Evolutionary conservation across 2,888 invertebrate species (phyloP).

Genomic region (Drosophila mulleri): DNA sequence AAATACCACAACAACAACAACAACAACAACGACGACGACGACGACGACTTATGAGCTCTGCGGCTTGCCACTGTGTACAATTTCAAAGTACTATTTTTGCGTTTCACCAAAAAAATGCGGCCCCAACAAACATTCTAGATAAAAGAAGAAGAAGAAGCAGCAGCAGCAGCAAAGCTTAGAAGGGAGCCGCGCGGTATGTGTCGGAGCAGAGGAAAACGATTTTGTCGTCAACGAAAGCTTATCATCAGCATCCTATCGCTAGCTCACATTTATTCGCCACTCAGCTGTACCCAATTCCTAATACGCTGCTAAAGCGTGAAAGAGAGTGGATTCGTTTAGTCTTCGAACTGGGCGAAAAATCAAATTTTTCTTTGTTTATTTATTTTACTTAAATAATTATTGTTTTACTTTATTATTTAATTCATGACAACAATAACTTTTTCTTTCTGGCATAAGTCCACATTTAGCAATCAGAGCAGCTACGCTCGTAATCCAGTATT

Average conservation of each 20-base stretch:
- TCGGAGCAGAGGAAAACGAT: slow-evolving; percentile 60
- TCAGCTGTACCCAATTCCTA: not conserved
- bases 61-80: slow-evolving; percentile 69
- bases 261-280: slow-evolving; percentile 3
- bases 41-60: slow-evolving; percentile 45
- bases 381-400: not conserved
- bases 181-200: not conserved
- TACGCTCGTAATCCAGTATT: no score
- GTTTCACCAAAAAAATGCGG: slow-evolving; percentile 59
- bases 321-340: not conserved
- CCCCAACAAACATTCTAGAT: slow-evolving; percentile 57
- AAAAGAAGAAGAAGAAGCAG: slow-evolving; percentile 31
- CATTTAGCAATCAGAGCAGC: no score
- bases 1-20: not conserved
- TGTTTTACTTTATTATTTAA: no score
- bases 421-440: no score
- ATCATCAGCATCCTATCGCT: slow-evolving; percentile 71
- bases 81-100: slow-evolving; percentile 54
- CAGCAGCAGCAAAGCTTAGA: slow-evolving; percentile 54
- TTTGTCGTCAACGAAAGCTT: slow-evolving; percentile 58
- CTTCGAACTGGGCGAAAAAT: not conserved
- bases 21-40: not conserved
- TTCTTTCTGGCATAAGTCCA: no score
- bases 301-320: not conserved
- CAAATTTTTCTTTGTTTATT: not conserved